Conservation (phyloP, 2,797 vertebrate species). For the Scyliorhinus canicula region DNA sequence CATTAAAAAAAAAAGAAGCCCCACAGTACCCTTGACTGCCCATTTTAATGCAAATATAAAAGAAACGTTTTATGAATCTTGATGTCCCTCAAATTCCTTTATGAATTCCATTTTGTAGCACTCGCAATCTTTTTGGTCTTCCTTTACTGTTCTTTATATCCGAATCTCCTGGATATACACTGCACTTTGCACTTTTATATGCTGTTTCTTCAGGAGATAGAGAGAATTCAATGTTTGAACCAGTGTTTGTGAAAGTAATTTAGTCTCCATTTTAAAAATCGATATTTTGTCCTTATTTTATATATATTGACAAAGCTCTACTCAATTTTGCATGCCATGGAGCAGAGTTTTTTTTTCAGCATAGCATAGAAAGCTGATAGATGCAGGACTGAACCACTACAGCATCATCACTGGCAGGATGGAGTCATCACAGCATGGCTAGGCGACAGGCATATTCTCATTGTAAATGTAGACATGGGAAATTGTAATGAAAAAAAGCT, state of each 20-base stretch:
- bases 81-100: not conserved
- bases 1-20: not conserved
- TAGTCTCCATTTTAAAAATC: not conserved
- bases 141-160: not conserved
- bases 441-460: not conserved
- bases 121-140: not conserved
- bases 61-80: not conserved
- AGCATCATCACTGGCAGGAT: not conserved
- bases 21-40: not conserved
- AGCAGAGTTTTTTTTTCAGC: not conserved
- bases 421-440: not conserved
- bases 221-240: not conserved
- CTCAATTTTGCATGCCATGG: not conserved
- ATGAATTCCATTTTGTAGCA: not conserved
- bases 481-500: not conserved
- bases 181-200: not conserved
- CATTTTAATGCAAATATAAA: not conserved
- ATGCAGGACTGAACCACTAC: not conserved
- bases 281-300: not conserved
- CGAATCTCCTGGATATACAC: not conserved
- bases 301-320: not conserved
- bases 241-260: not conserved
- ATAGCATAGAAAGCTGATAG: not conserved
- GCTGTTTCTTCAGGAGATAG: not conserved
- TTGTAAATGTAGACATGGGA: not conserved